phyloP scores from a whole-genome alignment of 2,113 vertebrate species.

The Cariama cristata region DNA sequence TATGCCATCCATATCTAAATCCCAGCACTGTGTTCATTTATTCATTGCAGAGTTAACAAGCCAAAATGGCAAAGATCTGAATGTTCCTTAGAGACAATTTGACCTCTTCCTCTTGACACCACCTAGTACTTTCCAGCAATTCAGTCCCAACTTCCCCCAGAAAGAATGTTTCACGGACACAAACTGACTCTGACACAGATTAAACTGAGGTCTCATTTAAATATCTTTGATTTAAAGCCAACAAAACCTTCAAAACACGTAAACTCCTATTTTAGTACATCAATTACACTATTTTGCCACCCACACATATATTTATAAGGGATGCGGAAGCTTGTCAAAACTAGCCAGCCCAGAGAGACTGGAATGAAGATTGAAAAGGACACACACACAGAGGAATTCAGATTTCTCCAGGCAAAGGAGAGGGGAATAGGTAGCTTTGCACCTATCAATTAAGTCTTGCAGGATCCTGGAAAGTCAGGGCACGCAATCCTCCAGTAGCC shows the following conservation, averaged over 20 bases:
- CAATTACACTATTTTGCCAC: neutral
- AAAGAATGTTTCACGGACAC: neutral
- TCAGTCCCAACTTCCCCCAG: neutral
- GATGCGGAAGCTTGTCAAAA: constrained; percentile 3
- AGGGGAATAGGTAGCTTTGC: neutral
- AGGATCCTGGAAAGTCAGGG: neutral
- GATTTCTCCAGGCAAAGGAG: constrained; percentile 40
- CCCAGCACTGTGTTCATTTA: neutral
- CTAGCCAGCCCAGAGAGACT: neutral
- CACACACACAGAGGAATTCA: neutral
- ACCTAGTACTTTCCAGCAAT: neutral
- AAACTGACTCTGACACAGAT: neutral
- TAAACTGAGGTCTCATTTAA: neutral
- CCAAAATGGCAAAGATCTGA: neutral
- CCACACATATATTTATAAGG: neutral
- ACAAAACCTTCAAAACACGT: neutral
- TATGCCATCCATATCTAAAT: neutral
- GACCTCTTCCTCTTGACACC: neutral
- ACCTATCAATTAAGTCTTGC: constrained; percentile 31
- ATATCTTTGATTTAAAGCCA: constrained; percentile 33
- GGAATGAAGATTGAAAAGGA: constrained; percentile 21
- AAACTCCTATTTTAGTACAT: constrained; percentile 19
- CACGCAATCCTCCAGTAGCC: neutral
- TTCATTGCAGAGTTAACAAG: neutral
- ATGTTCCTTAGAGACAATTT: neutral